These are phyloP conservation scores for Oncorhynchus gorbuscha DNA, from an alignment of 2,113 vertebrate genomes.

Conservation along the genomic window DNA sequence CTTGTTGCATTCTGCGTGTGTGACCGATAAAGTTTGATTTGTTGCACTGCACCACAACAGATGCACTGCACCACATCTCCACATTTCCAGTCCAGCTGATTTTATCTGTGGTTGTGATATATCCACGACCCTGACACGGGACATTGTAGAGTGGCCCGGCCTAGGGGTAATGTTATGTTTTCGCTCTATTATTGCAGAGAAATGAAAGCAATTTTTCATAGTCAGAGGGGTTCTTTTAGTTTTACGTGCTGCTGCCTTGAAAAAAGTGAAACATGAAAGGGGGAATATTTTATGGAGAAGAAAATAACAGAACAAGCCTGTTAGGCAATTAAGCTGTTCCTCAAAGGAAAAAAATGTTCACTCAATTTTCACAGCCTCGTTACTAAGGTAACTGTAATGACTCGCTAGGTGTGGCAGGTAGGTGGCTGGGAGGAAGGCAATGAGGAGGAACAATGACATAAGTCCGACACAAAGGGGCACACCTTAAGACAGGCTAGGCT, in stretches of 20 bases:
- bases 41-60: too few relatives aligned
- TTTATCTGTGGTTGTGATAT: not conserved
- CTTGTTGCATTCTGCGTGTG: too few relatives aligned
- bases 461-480: too few relatives aligned
- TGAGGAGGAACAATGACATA: too few relatives aligned
- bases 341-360: not conserved
- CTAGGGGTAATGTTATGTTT: constrained; percentile 36
- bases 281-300: not conserved
- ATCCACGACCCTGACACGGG: too few relatives aligned
- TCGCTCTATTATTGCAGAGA: constrained; percentile 47
- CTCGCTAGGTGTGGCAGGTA: too few relatives aligned
- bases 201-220: constrained; percentile 58
- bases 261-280: constrained; percentile 25
- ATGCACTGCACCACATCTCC: not conserved
- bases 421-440: too few relatives aligned
- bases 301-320: not conserved
- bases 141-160: too few relatives aligned
- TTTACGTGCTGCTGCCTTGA: constrained; percentile 21
- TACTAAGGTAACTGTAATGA: not conserved
- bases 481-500: too few relatives aligned
- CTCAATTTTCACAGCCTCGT: constrained; percentile 14
- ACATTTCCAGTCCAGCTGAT: not conserved
- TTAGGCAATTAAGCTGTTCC: constrained; percentile 18
- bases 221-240: constrained; percentile 23
- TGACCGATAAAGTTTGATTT: too few relatives aligned